These are phyloP conservation scores for Candidula unifasciata DNA, from an alignment of 2,888 invertebrate species.

Conservation along the genomic window DNA sequence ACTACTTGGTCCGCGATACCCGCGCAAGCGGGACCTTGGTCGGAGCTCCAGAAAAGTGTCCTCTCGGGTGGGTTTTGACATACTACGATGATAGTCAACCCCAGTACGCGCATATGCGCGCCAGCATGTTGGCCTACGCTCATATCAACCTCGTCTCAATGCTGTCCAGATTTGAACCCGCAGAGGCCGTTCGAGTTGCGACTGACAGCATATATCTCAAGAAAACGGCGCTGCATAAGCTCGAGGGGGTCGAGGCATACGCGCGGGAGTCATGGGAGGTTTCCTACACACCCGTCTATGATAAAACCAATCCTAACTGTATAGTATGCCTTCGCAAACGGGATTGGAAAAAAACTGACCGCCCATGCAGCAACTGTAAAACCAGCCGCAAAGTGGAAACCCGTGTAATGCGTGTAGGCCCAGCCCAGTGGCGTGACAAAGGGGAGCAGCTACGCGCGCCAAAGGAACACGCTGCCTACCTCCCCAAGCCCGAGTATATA, in stretches of 20 bases:
- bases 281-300: no score
- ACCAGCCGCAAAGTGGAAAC: not conserved
- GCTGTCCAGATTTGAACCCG: not conserved
- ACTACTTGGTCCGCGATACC: not conserved
- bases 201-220: slow-evolving; percentile 15
- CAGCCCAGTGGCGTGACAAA: slow-evolving; percentile 31
- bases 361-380: not conserved
- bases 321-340: not conserved
- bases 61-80: not conserved
- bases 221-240: slow-evolving; percentile 14
- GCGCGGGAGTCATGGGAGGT: not conserved
- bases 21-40: not conserved
- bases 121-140: not conserved
- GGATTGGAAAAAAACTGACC: not conserved
- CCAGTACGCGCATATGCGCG: not conserved
- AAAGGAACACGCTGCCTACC: slow-evolving; percentile 10
- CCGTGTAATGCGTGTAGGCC: not conserved
- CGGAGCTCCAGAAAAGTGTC: not conserved
- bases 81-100: slow-evolving; percentile 8
- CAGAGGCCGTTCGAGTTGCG: not conserved
- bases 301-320: slow-evolving; percentile 15
- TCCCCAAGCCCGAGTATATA: slow-evolving; percentile 17
- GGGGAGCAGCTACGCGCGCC: slow-evolving; percentile 3
- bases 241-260: slow-evolving; percentile 7
- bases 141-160: slow-evolving; percentile 1